These are phyloP conservation scores for Mandrillus leucophaeus DNA, from an alignment of 2,113 vertebrate species.

Conservation along the genomic window DNA sequence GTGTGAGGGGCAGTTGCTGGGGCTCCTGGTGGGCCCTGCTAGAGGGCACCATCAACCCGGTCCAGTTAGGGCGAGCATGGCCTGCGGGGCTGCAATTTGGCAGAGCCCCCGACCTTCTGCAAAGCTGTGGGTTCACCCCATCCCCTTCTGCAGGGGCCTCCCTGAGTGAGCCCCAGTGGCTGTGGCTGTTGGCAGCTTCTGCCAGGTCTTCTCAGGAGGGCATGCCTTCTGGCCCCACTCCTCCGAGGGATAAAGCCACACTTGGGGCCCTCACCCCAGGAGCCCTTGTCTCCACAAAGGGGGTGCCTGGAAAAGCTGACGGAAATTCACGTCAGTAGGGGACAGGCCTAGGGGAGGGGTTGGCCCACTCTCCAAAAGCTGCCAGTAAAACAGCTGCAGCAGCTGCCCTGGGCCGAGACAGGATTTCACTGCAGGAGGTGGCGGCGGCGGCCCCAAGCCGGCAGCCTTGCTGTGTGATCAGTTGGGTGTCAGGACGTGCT, in stretches of 20 bases:
- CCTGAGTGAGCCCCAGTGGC: not conserved
- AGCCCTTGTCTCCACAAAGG: not conserved
- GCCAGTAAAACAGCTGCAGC: not conserved
- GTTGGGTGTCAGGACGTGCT: fast-evolving
- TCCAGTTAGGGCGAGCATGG: fast-evolving
- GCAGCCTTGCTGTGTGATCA: not conserved
- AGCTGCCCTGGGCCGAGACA: not conserved
- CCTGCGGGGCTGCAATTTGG: fast-evolving
- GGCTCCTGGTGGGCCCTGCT: not conserved
- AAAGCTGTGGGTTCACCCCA: fast-evolving
- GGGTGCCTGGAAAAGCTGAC: fast-evolving
- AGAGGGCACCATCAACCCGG: not conserved
- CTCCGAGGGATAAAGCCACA: not conserved
- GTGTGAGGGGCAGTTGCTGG: not conserved
- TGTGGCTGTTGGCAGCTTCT: not conserved
- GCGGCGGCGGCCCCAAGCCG: fast-evolving
- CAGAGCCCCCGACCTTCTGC: fast-evolving
- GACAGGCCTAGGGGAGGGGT: fast-evolving
- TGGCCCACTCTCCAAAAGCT: fast-evolving
- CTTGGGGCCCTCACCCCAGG: not conserved
- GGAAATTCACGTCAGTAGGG: not conserved
- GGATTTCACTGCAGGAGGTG: fast-evolving
- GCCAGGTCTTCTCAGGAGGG: not conserved
- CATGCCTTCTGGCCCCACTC: not conserved
- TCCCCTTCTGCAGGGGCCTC: not conserved